phyloP scores from a whole-genome alignment of 2,113 vertebrate genomes.

The Cavia aperea region DNA sequence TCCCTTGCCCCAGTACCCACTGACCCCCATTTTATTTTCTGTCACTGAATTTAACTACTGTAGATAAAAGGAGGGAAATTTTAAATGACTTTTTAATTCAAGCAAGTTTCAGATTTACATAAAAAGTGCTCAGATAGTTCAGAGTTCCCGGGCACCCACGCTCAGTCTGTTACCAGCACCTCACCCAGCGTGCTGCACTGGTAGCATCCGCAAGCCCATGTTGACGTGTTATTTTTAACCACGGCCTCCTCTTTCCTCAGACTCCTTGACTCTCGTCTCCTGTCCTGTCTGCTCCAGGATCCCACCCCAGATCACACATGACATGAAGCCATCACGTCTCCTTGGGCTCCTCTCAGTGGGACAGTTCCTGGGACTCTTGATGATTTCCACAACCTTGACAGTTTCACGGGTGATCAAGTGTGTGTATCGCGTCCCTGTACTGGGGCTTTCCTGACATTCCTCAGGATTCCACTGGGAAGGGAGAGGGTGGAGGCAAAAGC shows the following conservation, averaged over 20 bases:
- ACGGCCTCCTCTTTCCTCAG: no score
- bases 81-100: background rate
- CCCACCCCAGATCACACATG: fast-evolving
- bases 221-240: no score
- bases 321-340: fast-evolving
- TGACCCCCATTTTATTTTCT: background rate
- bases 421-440: background rate
- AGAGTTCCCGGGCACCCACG: background rate
- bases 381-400: background rate
- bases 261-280: background rate
- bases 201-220: background rate
- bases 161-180: background rate
- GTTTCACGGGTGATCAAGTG: background rate
- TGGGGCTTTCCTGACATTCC: background rate
- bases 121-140: background rate
- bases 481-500: background rate
- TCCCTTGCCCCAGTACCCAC: fast-evolving
- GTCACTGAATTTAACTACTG: background rate
- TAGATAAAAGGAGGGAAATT: background rate
- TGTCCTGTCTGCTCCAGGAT: background rate
- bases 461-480: background rate
- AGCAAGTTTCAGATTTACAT: background rate
- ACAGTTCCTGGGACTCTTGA: background rate
- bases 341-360: background rate
- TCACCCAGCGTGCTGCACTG: no score